phyloP scores from a whole-genome alignment of 2,888 invertebrate genomes.

The Pyralis farinalis region DNA sequence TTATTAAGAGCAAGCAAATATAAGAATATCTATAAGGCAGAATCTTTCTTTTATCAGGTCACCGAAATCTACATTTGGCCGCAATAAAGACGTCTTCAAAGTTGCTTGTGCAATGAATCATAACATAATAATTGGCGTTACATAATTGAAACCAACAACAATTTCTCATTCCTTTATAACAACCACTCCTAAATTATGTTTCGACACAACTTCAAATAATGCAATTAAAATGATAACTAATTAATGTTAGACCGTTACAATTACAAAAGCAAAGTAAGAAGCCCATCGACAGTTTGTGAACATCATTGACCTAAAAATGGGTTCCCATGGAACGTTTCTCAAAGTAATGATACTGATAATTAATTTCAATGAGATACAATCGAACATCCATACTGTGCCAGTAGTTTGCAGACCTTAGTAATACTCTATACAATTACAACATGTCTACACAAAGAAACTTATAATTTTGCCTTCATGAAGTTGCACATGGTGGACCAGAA shows the following conservation, averaged over 20 bases:
- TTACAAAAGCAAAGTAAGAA: slow-evolving; percentile 44
- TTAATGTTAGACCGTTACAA: slow-evolving; percentile 32
- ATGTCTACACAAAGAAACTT: slow-evolving; percentile 46
- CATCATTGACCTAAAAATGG: slow-evolving; percentile 59
- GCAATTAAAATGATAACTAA: slow-evolving; percentile 41
- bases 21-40: too few relatives aligned
- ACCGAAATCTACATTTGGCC: too few relatives aligned
- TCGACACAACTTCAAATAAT: slow-evolving; percentile 22
- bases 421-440: slow-evolving; percentile 24
- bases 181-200: slow-evolving; percentile 10
- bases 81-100: too few relatives aligned
- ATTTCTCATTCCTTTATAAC: neutral
- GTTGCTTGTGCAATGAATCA: too few relatives aligned
- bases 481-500: slow-evolving; percentile 1
- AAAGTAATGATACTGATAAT: slow-evolving; percentile 52
- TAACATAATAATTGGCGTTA: too few relatives aligned
- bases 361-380: slow-evolving; percentile 42
- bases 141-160: neutral
- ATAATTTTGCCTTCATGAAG: slow-evolving; percentile 47
- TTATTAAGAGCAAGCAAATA: too few relatives aligned
- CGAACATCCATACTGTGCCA: slow-evolving; percentile 21
- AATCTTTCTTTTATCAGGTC: too few relatives aligned
- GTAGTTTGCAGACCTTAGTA: slow-evolving; percentile 15
- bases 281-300: slow-evolving; percentile 37
- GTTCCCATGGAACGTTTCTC: slow-evolving; percentile 39